Conservation (phyloP, 2,113 vertebrate species). For the Carlito syrichta region DNA sequence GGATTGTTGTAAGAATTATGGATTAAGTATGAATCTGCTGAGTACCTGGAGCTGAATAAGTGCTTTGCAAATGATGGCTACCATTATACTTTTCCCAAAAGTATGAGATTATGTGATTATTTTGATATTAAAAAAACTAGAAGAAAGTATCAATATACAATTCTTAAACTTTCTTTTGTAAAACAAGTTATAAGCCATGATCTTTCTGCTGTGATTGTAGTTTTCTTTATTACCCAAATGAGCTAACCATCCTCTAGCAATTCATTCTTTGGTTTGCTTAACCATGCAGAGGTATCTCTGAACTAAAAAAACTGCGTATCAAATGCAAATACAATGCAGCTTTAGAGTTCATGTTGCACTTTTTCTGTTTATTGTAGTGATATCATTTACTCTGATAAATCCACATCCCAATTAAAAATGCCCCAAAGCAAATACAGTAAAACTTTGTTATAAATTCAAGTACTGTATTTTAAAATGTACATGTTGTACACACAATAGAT, state of each 20-base stretch:
- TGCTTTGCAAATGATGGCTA: background rate
- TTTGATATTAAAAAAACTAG: conserved; percentile 2
- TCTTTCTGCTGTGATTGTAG: background rate
- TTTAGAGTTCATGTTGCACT: conserved; percentile 50
- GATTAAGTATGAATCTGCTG: background rate
- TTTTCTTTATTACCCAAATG: background rate
- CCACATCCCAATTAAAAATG: conserved; percentile 79
- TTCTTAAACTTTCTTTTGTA: conserved; percentile 19
- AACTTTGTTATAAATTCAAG: conserved; percentile 80
- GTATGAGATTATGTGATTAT: conserved; percentile 23
- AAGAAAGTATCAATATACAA: background rate
- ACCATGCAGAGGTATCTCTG: background rate
- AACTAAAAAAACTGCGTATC: background rate
- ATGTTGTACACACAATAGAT: conserved; percentile 72
- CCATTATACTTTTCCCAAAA: background rate
- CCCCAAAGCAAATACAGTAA: conserved; percentile 74
- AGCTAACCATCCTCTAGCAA: background rate
- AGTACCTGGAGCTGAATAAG: background rate
- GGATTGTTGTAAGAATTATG: background rate
- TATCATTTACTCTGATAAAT: conserved; percentile 82
- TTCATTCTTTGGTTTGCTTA: background rate
- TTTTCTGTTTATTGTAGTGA: conserved; percentile 70
- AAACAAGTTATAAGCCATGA: conserved; percentile 16
- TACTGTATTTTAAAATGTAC: conserved; percentile 76
- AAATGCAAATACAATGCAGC: conserved; percentile 51